phyloP scores from a whole-genome alignment of 2,888 invertebrate species.

The Villa cingulata region DNA sequence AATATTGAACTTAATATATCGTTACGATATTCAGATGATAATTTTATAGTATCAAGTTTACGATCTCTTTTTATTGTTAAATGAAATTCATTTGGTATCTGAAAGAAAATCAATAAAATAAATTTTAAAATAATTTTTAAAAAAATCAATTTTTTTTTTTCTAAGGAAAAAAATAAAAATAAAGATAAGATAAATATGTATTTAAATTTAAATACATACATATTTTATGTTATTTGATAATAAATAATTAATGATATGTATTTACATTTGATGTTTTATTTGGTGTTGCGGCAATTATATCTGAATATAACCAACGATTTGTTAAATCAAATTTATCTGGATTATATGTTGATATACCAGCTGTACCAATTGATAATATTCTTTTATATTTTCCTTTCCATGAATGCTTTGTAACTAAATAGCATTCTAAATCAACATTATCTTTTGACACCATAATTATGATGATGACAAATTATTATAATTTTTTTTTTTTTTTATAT shows the following conservation, averaged over 20 bases:
- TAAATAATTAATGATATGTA: neutral
- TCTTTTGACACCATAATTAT: constrained; percentile 41
- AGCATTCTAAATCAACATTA: constrained; percentile 93
- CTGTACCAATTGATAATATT: constrained; percentile 90
- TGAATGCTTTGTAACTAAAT: constrained; percentile 92
- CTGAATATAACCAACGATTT: constrained; percentile 81
- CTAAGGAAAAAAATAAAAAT: too few species aligned
- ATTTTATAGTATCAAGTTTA: constrained; percentile 86
- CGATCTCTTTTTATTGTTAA: constrained; percentile 78
- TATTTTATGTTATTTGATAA: too few species aligned
- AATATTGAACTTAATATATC: constrained; percentile 86
- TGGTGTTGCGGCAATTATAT: constrained; percentile 59
- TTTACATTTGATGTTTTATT: constrained; percentile 40
- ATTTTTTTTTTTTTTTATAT: too few species aligned
- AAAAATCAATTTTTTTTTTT: too few species aligned
- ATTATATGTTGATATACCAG: constrained; percentile 94
- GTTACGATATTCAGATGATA: constrained; percentile 89
- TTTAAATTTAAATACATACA: too few species aligned
- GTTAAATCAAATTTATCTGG: constrained; percentile 81
- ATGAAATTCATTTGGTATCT: constrained; percentile 53
- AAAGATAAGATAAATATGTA: too few species aligned
- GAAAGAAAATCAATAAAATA: too few species aligned
- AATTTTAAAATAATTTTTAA: too few species aligned
- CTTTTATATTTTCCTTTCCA: constrained; percentile 99
- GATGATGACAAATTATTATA: too few species aligned